Conservation (phyloP, 2,888 invertebrate species). For the Ectemnius cavifrons region DNA sequence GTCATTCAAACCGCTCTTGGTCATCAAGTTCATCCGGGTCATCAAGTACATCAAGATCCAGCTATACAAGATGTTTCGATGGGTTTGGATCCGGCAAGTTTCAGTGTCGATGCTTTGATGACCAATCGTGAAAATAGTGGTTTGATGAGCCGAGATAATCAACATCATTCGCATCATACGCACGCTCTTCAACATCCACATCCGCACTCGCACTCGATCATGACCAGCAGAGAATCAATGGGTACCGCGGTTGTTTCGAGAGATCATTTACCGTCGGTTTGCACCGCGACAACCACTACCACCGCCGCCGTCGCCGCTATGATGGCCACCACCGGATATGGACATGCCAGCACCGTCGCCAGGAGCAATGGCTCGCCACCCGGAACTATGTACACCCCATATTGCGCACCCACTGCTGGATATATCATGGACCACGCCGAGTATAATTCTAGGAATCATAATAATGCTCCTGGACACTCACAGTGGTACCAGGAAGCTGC, state of each 20-base stretch:
- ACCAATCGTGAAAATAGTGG: slow-evolving; percentile 75
- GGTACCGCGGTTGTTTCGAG: slow-evolving; percentile 53
- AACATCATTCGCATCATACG: slow-evolving; percentile 60
- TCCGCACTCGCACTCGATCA: slow-evolving; percentile 65
- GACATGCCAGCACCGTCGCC: slow-evolving; percentile 69
- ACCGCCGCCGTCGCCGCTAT: slow-evolving; percentile 73
- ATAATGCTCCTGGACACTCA: slow-evolving; percentile 68
- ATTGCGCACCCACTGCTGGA: slow-evolving; percentile 68
- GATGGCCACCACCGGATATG: slow-evolving; percentile 74
- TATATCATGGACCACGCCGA: slow-evolving; percentile 76
- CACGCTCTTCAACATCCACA: slow-evolving; percentile 68
- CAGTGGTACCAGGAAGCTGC: slow-evolving; percentile 77
- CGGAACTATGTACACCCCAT: slow-evolving; percentile 73
- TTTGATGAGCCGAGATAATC: slow-evolving; percentile 54
- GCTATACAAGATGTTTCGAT: slow-evolving; percentile 73
- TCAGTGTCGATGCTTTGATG: slow-evolving; percentile 83
- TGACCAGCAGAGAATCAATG: slow-evolving; percentile 64
- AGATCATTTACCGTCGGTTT: slow-evolving; percentile 53
- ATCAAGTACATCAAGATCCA: slow-evolving; percentile 66
- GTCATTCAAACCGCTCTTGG: slow-evolving; percentile 71
- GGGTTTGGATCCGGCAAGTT: slow-evolving; percentile 78
- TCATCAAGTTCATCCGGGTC: slow-evolving; percentile 68
- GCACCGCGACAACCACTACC: slow-evolving; percentile 65
- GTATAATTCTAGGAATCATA: slow-evolving; percentile 73
- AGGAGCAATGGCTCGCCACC: slow-evolving; percentile 71